These are phyloP conservation scores for Bellardia pandia DNA, from an alignment of 2,888 invertebrate species.

Conservation along the genomic window DNA sequence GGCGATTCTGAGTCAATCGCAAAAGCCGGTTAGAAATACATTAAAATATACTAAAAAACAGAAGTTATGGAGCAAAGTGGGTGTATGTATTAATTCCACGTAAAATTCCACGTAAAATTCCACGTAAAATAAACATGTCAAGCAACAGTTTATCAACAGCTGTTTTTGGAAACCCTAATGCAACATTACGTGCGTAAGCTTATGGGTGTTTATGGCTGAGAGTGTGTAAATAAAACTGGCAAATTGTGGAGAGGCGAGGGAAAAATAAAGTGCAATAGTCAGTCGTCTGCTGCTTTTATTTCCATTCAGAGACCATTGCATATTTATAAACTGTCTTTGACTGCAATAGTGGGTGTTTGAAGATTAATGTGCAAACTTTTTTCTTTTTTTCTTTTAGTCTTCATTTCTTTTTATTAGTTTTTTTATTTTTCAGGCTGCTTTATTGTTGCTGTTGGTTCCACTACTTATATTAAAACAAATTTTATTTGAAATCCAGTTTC, in stretches of 20 bases:
- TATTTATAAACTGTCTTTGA: conserved; percentile 44
- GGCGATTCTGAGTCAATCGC: too few relatives aligned
- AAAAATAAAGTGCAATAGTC: conserved; percentile 48
- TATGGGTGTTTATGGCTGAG: conserved; percentile 3
- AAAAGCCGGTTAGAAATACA: too few relatives aligned
- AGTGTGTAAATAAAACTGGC: conserved; percentile 2
- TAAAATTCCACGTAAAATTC: not conserved
- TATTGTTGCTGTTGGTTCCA: conserved; percentile 7
- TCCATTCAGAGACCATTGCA: conserved; percentile 25
- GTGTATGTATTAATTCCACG: not conserved
- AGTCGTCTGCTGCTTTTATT: conserved; percentile 45
- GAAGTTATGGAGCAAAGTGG: too few relatives aligned
- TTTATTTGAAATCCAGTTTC: conserved; percentile 33
- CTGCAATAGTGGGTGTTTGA: conserved; percentile 59
- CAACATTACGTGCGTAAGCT: conserved; percentile 29
- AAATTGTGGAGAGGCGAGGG: conserved; percentile 27
- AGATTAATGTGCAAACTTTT: conserved; percentile 58
- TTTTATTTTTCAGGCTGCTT: not conserved
- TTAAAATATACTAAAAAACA: too few relatives aligned
- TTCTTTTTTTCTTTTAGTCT: conserved; percentile 27
- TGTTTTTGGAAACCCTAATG: conserved; percentile 47
- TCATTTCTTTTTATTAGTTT: conserved; percentile 16
- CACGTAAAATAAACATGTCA: not conserved
- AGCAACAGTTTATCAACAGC: conserved; percentile 27
- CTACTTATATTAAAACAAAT: not conserved